phyloP scores from a whole-genome alignment of 2,888 invertebrate species.

The Xylocampa areola region DNA sequence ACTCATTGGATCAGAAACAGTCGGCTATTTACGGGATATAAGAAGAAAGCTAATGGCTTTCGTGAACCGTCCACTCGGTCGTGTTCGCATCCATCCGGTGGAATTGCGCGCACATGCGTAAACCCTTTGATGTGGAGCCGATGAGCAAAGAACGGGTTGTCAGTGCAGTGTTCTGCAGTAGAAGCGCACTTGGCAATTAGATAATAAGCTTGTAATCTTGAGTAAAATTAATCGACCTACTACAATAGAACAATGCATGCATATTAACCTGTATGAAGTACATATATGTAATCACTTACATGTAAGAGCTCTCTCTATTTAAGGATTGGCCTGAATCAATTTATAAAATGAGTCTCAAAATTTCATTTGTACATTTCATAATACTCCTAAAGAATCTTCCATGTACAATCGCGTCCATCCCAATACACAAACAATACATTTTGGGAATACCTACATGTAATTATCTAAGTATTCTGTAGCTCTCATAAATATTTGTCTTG shows the following conservation, averaged over 20 bases:
- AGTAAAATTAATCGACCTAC: neutral
- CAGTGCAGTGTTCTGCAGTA: conserved; percentile 38
- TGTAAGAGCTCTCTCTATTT: no score
- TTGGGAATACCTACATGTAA: conserved; percentile 4
- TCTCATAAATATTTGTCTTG: conserved; percentile 11
- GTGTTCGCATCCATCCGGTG: conserved; percentile 62
- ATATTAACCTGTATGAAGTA: neutral
- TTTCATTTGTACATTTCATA: neutral
- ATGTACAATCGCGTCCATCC: conserved; percentile 15
- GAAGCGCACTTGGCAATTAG: conserved; percentile 19
- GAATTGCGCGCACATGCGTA: conserved; percentile 78
- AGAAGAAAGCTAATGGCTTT: conserved; percentile 59
- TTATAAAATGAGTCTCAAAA: no score
- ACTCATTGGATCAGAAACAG: conserved; percentile 52
- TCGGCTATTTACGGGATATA: conserved; percentile 51
- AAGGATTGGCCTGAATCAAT: no score
- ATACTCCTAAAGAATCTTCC: neutral
- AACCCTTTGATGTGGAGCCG: conserved; percentile 70
- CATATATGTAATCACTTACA: no score
- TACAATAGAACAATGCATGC: neutral
- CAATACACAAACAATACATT: conserved; percentile 13
- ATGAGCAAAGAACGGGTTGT: conserved; percentile 36
- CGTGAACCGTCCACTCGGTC: conserved; percentile 60
- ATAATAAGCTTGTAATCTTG: conserved; percentile 11
- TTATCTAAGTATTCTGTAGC: no score